Base-by-base conservation (phyloP, 2,113 vertebrate genomes). In the Serilophus lunatus region DNA sequence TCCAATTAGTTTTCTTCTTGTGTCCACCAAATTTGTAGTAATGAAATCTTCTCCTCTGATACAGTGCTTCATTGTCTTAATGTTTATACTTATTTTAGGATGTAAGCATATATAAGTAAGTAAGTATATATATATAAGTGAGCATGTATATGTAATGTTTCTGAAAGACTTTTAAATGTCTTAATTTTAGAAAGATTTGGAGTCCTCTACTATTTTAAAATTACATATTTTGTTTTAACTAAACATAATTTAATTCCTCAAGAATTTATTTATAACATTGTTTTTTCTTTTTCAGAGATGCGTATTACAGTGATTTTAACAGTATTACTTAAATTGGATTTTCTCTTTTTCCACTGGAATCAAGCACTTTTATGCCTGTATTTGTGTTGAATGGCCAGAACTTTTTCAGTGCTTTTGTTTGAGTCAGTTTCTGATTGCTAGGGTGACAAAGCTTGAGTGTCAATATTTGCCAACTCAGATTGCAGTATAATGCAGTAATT, bases 401-500 rank as follows among this genome's bases (percentile, higher is more conserved):
- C n/a, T 28, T 77, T 35, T 56, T 87, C 84, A 88, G 44, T 83
- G 77, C 29, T 88, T 96, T 89, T 96, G 91, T 97, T 96, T 97
- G 91, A 88, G 36, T 95, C 70, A 78, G 54, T 93, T 95, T 53
- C 83, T 92, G 38, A 94, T 98, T 96, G 94, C 97, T 96, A 96
- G 93, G 97, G 97, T 98, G 81, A 97, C 95, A 59, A 84, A 63
- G 38, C 87, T 56, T 89, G 79, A 96, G 95, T 92, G 69, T 93
- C 82, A 91, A 40, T 92, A 82, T 97, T 97, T 97, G 83, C 91
- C 69, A 90, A 56, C 82, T 97, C 88, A 93, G 50, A 87, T 61
- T 77, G 26, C 88, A 92, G 18, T 59, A 25, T 92, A 61, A 44
- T 57, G 40, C 17, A 78, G 20, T 57, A 74, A 45, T 33, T 19